phyloP scores from a whole-genome alignment of 2,797 vertebrate genomes.

The Sandelia bainsii region DNA sequence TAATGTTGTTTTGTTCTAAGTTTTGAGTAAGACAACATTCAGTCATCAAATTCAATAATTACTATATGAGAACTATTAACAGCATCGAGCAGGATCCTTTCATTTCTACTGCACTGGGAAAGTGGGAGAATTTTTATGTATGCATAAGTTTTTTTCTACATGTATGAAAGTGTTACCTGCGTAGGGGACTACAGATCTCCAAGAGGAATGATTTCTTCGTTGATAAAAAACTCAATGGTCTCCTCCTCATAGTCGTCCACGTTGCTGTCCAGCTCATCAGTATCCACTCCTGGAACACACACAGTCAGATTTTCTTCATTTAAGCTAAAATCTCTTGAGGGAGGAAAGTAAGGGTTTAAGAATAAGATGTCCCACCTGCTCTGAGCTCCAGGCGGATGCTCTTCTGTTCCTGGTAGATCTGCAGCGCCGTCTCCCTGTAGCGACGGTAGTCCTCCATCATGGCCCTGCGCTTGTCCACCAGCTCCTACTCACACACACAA shows the following conservation, averaged over 20 bases:
- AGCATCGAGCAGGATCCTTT: too few species aligned
- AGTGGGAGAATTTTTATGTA: too few species aligned
- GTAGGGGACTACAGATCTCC: slow-evolving; percentile 91
- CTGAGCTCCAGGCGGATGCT: slow-evolving; percentile 91
- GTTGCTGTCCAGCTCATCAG: slow-evolving; percentile 96
- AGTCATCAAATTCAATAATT: too few species aligned
- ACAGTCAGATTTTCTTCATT: not conserved
- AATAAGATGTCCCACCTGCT: slow-evolving; percentile 83
- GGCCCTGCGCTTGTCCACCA: slow-evolving; percentile 93
- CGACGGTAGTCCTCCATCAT: slow-evolving; percentile 98
- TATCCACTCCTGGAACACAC: slow-evolving; percentile 89
- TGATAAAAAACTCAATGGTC: slow-evolving; percentile 99
- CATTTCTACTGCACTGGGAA: too few species aligned
- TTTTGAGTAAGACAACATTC: not conserved
- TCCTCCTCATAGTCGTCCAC: slow-evolving; percentile 99
- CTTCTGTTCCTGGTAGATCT: slow-evolving; percentile 91
- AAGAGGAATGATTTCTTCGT: slow-evolving; percentile 97
- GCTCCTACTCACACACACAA: slow-evolving; percentile 83
- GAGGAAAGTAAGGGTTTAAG: not conserved
- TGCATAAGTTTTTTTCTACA: too few species aligned
- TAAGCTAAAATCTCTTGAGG: fast-evolving
- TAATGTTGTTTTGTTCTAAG: too few species aligned
- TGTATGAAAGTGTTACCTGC: slow-evolving; percentile 80
- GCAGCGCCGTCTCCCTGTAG: slow-evolving; percentile 89
- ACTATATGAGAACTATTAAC: too few species aligned